phyloP scores from a whole-genome alignment of 2,797 vertebrate genomes.

The Macropus fuliginosus region DNA sequence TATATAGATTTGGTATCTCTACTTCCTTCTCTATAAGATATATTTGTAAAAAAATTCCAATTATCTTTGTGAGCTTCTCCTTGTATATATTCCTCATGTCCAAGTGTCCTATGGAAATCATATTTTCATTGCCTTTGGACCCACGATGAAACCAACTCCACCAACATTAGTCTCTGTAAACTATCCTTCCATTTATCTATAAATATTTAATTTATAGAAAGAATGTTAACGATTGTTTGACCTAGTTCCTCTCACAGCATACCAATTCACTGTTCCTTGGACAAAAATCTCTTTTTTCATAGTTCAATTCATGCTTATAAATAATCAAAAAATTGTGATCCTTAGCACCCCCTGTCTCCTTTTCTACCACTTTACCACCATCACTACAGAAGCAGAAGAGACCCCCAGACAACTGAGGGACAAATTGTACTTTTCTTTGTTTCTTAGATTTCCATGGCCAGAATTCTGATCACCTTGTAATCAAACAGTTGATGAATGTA shows the following conservation, averaged over 20 bases:
- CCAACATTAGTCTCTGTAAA: background rate
- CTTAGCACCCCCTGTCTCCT: background rate
- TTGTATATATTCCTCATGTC: background rate
- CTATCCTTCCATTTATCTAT: background rate
- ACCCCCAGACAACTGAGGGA: background rate
- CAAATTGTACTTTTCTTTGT: background rate
- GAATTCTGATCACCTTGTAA: background rate
- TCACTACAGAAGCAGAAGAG: background rate
- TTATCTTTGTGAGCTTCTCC: background rate
- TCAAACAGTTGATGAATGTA: background rate
- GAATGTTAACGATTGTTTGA: too few relatives aligned
- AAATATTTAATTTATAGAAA: background rate
- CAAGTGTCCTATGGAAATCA: background rate
- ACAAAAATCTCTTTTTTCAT: background rate
- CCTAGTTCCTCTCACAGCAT: background rate
- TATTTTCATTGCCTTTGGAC: background rate
- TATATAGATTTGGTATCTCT: background rate
- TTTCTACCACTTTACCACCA: background rate
- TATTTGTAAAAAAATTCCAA: background rate
- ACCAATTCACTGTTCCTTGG: background rate
- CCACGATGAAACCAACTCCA: background rate
- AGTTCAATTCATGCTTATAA: background rate
- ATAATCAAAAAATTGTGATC: background rate
- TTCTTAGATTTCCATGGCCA: background rate
- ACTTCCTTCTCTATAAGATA: background rate